Evolutionary conservation across 2,888 invertebrate species (phyloP), one percentile per base, ranked within the genome.

Genomic region (Euzophera pinguis): DNA sequence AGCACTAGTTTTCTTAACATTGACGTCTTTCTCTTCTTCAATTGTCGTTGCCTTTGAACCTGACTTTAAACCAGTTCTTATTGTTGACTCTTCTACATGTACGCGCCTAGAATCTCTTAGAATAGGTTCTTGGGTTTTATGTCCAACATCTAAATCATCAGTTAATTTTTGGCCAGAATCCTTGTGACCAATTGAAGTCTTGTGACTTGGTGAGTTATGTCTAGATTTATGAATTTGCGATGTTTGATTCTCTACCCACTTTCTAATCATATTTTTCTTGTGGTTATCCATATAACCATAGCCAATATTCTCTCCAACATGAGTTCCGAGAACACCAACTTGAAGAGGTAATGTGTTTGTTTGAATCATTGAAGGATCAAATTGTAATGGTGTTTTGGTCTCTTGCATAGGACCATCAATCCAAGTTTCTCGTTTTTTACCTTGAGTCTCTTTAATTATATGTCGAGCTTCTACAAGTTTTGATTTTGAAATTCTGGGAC

Each of bases 211-310:
- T 10, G 92, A 91, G 58, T 81, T 90, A 60, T 92, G 92, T 62
- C 92, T 92, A 0, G 92, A 92, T 69, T 93, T 93, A 71, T 95
- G 94, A 62, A 96, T 95, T 85, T 96, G 96, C 13, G 94, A 93
- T 0, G 95, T 95, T 82, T 97, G 97, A 73, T 96, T 96, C 82
- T 97, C 97, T 0, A 97, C 97, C 97, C 97, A 97, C 73, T 97
- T 95, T 47, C 96, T 91, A 50, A 97, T 97, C 97, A 97, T 97
- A 65, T 95, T 95, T 79, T 97, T 96, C 77, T 98, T 98, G 69
- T 97, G 96, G 65, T 93, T 95, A 70, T 97, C 97, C 97, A 97
- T 97, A 69, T 96, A 97, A 0, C 97, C 96, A 73, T 97, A 97
- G 0, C 95, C 93, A 52, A 91, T 67, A 43, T 82, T 89, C 63